A percentile compares a stretch with the other conserved stretches of the same genome.
phyloP scores from a whole-genome alignment of 2,113 vertebrate species.

The Globicephala melas region DNA sequence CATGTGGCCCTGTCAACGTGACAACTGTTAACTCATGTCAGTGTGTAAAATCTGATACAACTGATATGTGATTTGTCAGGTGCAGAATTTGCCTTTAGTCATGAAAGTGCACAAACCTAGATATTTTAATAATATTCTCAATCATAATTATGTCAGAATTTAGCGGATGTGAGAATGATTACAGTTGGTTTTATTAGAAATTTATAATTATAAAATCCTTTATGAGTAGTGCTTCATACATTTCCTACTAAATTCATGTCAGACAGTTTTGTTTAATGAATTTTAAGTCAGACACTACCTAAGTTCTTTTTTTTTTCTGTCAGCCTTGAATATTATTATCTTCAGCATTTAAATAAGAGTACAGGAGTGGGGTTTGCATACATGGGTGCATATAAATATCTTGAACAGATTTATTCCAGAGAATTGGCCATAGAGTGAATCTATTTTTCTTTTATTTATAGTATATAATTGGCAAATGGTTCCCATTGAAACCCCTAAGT shows the following conservation, averaged over 20 bases:
- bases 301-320: neutral
- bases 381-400: neutral
- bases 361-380: neutral
- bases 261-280: slow-evolving; percentile 9
- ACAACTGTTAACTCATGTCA: neutral
- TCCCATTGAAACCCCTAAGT: neutral
- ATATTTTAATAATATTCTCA: neutral
- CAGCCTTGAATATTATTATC: neutral
- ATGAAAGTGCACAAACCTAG: neutral
- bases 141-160: neutral
- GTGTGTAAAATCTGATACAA: neutral
- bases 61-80: neutral
- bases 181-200: neutral
- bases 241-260: neutral
- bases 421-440: neutral
- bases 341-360: neutral
- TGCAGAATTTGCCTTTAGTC: neutral
- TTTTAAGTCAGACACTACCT: neutral
- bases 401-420: slow-evolving; percentile 6
- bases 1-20: neutral
- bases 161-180: neutral
- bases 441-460: neutral
- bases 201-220: slow-evolving; percentile 9
- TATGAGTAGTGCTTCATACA: neutral
- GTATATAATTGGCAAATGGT: neutral